Evolutionary conservation across 2,888 invertebrate species (phyloP).

Genomic region (Spatulosminthurus flaviceps): DNA sequence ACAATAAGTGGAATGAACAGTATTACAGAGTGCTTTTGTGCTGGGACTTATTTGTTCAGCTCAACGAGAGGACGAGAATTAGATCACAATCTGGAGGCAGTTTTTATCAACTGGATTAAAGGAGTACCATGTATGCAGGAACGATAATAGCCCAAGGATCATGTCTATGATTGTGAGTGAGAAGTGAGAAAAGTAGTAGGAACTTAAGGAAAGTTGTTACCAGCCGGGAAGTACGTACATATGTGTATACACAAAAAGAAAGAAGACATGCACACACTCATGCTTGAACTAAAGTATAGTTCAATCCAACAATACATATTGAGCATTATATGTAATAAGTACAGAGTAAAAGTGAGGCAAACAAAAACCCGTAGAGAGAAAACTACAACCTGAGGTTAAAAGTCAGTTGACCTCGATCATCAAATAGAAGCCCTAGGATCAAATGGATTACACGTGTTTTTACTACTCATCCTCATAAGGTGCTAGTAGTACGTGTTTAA

Average conservation of each 20-base stretch:
- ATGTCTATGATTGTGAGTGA: no score
- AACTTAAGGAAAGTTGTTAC: background rate
- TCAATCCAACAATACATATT: background rate
- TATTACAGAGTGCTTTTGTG: background rate
- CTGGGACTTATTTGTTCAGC: background rate
- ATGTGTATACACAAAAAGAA: no score
- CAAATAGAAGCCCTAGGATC: conserved; percentile 42
- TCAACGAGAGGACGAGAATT: conserved; percentile 17
- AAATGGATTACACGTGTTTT: conserved; percentile 32
- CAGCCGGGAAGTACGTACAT: background rate
- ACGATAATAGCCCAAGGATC: background rate
- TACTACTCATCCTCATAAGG: conserved; percentile 33
- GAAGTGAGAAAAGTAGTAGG: no score
- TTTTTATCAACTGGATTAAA: conserved; percentile 26
- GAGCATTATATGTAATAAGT: no score
- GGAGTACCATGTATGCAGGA: conserved; percentile 1
- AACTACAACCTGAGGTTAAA: conserved; percentile 34
- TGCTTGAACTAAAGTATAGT: no score
- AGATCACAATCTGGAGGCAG: conserved; percentile 25
- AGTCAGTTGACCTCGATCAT: conserved; percentile 47
- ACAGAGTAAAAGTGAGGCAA: background rate
- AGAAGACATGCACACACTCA: no score
- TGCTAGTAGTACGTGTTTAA: background rate
- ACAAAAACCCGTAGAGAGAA: background rate
- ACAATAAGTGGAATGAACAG: background rate